Base-by-base conservation (phyloP, 2,888 invertebrate genomes). In the Drosophila pseudotalamancana region DNA sequence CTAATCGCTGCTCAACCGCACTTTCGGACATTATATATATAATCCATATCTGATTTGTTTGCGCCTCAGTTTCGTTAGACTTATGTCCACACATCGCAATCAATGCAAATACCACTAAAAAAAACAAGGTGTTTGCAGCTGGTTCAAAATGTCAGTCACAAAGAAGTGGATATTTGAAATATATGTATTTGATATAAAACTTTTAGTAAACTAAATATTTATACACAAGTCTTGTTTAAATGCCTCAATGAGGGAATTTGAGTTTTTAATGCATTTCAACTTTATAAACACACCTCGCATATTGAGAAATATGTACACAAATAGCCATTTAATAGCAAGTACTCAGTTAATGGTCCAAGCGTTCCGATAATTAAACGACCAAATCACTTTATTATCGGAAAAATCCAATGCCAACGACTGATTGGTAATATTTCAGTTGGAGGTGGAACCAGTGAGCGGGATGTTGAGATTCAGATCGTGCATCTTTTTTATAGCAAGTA, bases 1-100 rank as follows among this genome's bases (percentile, higher is more conserved):
- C 53, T 74, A 76, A 74, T 57, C 77, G 77, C 66, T 72, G 68
- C 19, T 50, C 67, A 77, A 61, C 66, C 87, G 55, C 77, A 76
- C n/a, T 27, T 45, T 43, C 61, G 63, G 70, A 61, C 75, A 80
- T 83, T 82, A 72, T n/a, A n/a, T n/a, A 46, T 71, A 54, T 61
- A 53, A 68, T 61, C 62, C n/a, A n/a, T n/a, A 57, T 40, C 42
- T 31, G 57, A 71, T 63, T 66, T 66, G 67, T 77, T 80, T 69
- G 57, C 59, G 48, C 71, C 72, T 59, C 61, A 32, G 59, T 69
- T 73, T 63, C 21, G 43, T 61, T 62, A 31, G 72, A 6, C 42
- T 18, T 55, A 32, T 46, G 42, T 43, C 34, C 65, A 59, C 65
- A 55, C 25, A 43, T 34, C 29, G 32, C 54, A 72, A 62, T 51